Conservation (phyloP, 2,888 invertebrate genomes). For the Athalia circularis region DNA sequence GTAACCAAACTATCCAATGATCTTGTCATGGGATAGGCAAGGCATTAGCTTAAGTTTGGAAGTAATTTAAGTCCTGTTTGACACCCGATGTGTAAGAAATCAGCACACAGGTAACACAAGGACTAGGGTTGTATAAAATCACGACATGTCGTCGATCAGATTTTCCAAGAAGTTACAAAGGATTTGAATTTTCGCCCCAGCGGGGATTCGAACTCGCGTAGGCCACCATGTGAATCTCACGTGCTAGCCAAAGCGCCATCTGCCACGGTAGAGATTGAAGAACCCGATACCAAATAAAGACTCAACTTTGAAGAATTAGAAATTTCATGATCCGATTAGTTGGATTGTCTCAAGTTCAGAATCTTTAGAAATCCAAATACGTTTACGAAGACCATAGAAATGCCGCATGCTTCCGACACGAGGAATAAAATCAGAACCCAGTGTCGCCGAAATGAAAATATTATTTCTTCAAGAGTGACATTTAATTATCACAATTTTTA, state of each 20-base stretch:
- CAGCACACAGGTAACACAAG: constrained; percentile 55
- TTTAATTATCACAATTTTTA: no score
- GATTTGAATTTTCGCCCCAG: no score
- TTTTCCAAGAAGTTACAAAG: background rate
- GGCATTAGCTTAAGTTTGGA: constrained; percentile 45
- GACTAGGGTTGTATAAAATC: constrained; percentile 45
- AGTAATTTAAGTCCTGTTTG: constrained; percentile 53
- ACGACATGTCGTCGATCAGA: background rate
- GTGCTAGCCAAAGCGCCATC: constrained; percentile 10
- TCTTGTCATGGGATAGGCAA: constrained; percentile 34
- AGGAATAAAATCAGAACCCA: no score
- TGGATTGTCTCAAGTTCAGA: no score
- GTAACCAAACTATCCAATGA: constrained; percentile 48
- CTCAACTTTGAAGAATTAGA: background rate
- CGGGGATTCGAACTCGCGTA: constrained; percentile 38
- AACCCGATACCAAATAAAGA: background rate
- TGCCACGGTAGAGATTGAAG: no score
- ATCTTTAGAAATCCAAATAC: no score
- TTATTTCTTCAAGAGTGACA: no score
- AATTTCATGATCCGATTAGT: background rate
- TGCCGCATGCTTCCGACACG: no score
- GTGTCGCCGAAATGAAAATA: no score
- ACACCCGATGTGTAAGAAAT: constrained; percentile 51
- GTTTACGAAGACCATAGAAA: no score
- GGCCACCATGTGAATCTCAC: constrained; percentile 11